Percentiles rank a stretch among this genome's conserved stretches.
Conservation (phyloP, 2,113 vertebrate genomes). For the Ageneiosus marmoratus region DNA sequence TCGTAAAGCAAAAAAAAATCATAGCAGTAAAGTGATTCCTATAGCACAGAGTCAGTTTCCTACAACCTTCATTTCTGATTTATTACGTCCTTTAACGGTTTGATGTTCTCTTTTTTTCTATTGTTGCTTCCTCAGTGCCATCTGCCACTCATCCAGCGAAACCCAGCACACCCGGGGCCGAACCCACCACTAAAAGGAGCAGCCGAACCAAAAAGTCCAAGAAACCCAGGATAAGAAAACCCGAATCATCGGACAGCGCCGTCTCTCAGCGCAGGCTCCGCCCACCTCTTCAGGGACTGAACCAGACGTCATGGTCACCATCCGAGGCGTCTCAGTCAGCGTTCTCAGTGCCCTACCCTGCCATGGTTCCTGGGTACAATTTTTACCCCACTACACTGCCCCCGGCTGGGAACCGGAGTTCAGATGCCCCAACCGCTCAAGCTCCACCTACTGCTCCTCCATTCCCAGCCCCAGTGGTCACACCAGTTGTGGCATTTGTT, state of each 20-base stretch:
- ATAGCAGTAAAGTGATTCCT: not conserved
- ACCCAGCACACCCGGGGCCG: slow-evolving; percentile 7
- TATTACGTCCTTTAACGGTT: not conserved
- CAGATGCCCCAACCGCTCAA: slow-evolving; percentile 68
- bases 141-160: slow-evolving; percentile 3
- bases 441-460: slow-evolving; percentile 65
- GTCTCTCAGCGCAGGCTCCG: slow-evolving; percentile 76
- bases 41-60: not conserved
- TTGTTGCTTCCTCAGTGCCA: not conserved
- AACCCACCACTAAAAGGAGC: slow-evolving; percentile 61
- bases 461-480: slow-evolving; percentile 76
- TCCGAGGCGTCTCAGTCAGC: slow-evolving; percentile 83
- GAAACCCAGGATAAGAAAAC: slow-evolving; percentile 79
- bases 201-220: slow-evolving; percentile 77
- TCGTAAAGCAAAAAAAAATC: not conserved
- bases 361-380: slow-evolving; percentile 78
- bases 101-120: not conserved
- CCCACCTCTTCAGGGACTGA: slow-evolving; percentile 80
- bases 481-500: slow-evolving; percentile 84
- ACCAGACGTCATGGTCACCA: slow-evolving; percentile 84
- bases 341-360: slow-evolving; percentile 77
- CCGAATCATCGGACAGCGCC: slow-evolving; percentile 83
- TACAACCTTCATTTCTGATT: not conserved
- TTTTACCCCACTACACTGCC: slow-evolving; percentile 75
- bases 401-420: slow-evolving; percentile 59